Evolutionary conservation across 1,140 invertebrate genomes (phyloP).

Genomic region (Nephotettix cincticeps): DNA sequence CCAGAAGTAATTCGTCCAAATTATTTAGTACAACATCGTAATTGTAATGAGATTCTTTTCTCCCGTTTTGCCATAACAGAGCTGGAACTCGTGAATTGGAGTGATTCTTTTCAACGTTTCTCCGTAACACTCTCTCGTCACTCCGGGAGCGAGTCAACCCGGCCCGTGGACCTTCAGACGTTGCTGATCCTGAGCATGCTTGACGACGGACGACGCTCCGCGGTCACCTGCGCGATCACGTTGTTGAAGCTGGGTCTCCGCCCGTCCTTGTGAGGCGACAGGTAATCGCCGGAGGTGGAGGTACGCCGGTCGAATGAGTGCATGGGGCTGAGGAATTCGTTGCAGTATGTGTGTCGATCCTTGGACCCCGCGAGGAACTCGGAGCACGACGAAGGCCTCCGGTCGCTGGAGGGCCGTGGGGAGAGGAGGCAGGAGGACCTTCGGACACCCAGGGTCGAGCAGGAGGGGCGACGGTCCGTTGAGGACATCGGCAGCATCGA

Average conservation of each 20-base stretch:
- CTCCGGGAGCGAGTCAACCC: too few relatives aligned
- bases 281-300: constrained; percentile 23
- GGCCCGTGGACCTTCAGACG: constrained; percentile 28
- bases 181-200: constrained; percentile 41
- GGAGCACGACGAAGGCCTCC: constrained; percentile 22
- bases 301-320: constrained; percentile 20
- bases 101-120: too few relatives aligned
- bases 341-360: constrained; percentile 38
- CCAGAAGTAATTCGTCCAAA: too few relatives aligned
- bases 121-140: too few relatives aligned
- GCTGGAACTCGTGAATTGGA: too few relatives aligned
- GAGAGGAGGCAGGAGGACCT: constrained; percentile 38
- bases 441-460: constrained; percentile 39
- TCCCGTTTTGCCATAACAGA: too few relatives aligned
- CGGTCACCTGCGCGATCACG: constrained; percentile 42
- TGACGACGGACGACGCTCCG: constrained; percentile 39
- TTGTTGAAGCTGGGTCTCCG: constrained; percentile 39
- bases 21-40: too few relatives aligned
- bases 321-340: constrained; percentile 36
- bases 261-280: constrained; percentile 4
- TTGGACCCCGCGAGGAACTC: constrained; percentile 26
- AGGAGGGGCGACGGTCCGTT: constrained; percentile 34
- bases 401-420: neutral
- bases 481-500: constrained; percentile 32
- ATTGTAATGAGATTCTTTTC: too few relatives aligned